Evolutionary conservation across 1,140 invertebrate genomes (phyloP).

Genomic region (Chionoecetes opilio): DNA sequence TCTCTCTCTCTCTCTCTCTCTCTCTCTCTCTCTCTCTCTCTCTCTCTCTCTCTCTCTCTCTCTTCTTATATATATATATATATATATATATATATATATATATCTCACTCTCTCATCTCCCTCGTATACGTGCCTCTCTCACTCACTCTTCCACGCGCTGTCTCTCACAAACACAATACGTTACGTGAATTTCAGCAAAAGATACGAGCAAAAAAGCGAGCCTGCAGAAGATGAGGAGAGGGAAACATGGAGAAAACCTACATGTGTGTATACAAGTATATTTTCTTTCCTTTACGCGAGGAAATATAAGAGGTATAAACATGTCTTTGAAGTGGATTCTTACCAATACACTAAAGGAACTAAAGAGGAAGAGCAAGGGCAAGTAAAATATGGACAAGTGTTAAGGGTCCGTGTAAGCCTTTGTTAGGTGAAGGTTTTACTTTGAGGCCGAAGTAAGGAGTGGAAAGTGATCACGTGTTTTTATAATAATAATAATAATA

Average conservation of each 20-base stretch:
- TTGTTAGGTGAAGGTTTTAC: not conserved
- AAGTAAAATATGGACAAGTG: not conserved
- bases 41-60: too few relatives aligned
- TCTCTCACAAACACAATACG: not conserved
- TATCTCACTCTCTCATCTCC: too few relatives aligned
- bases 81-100: too few relatives aligned
- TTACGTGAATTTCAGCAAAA: not conserved
- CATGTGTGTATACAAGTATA: constrained; percentile 36
- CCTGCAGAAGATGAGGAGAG: not conserved
- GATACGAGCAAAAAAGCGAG: constrained; percentile 14
- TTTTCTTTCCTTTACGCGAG: not conserved
- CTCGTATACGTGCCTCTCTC: too few relatives aligned
- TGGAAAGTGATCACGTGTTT: too few relatives aligned
- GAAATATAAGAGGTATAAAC: not conserved
- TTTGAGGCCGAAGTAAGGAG: too few relatives aligned
- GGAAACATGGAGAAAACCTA: not conserved
- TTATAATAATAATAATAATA: too few relatives aligned
- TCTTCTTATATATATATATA: too few relatives aligned
- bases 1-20: not conserved
- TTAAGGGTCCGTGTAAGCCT: not conserved
- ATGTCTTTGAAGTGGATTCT: not conserved
- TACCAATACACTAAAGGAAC: not conserved
- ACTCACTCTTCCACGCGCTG: not conserved
- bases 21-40: too few relatives aligned
- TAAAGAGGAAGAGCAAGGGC: not conserved